phyloP scores from a whole-genome alignment of 1,140 invertebrate genomes.

The Euura saliciscinereae region DNA sequence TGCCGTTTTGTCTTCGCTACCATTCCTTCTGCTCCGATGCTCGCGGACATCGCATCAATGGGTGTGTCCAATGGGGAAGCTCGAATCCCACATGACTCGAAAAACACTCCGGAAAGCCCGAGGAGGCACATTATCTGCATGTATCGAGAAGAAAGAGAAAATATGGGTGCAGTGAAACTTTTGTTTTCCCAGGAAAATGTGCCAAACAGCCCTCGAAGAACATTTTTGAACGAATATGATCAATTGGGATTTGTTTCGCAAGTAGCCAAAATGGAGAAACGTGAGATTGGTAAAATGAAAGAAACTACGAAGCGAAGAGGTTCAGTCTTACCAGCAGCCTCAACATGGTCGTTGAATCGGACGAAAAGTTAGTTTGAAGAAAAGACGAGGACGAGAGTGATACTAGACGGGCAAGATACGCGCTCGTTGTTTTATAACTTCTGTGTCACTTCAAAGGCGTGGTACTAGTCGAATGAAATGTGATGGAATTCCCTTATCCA shows the following conservation, averaged over 20 bases:
- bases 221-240: too few relatives aligned
- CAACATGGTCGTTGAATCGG: neutral
- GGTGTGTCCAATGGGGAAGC: conserved; percentile 20
- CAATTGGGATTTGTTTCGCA: too few relatives aligned
- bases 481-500: conserved; percentile 55
- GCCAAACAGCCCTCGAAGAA: too few relatives aligned
- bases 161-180: too few relatives aligned
- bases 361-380: neutral
- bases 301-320: neutral
- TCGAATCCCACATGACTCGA: conserved; percentile 34
- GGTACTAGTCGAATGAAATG: conserved; percentile 34
- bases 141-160: neutral
- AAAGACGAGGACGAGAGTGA: conserved; percentile 15
- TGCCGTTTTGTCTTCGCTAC: neutral
- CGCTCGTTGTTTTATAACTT: conserved; percentile 55
- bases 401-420: conserved; percentile 42
- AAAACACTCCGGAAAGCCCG: conserved; percentile 44
- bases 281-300: too few relatives aligned
- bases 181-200: too few relatives aligned
- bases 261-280: too few relatives aligned
- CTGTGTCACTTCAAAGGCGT: conserved; percentile 38
- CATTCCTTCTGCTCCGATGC: neutral
- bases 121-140: conserved; percentile 40
- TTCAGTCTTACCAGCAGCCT: neutral
- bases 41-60: conserved; percentile 19